Evolutionary conservation across 1,140 invertebrate genomes (phyloP).

Genomic region (Sitophilus oryzae): DNA sequence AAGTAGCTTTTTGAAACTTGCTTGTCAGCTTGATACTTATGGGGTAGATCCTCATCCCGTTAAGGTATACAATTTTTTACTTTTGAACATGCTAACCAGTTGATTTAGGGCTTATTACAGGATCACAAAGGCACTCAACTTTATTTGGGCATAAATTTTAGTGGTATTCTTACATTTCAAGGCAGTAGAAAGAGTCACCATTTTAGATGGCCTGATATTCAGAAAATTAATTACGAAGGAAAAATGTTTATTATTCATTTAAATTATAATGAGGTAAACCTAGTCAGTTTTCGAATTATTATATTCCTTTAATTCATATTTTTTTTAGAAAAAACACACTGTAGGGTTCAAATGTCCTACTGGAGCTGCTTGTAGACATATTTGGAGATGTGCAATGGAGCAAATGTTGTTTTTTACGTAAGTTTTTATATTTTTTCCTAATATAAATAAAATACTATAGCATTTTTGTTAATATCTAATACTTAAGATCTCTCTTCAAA

Average conservation of each 20-base stretch:
- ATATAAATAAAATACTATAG: too few relatives aligned
- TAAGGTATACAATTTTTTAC: slow-evolving; percentile 60
- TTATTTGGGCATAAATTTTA: slow-evolving; percentile 92
- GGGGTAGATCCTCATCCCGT: slow-evolving; percentile 96
- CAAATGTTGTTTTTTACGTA: slow-evolving; percentile 97
- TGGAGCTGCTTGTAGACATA: slow-evolving; percentile 81
- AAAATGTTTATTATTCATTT: slow-evolving; percentile 97
- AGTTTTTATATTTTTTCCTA: too few relatives aligned
- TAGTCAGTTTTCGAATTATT: neutral
- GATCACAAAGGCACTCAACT: slow-evolving; percentile 85
- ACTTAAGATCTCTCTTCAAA: too few relatives aligned
- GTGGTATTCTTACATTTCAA: slow-evolving; percentile 91
- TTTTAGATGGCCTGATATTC: slow-evolving; percentile 92
- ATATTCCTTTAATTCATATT: slow-evolving; percentile 34
- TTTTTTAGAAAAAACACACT: slow-evolving; percentile 88
- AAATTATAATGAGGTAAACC: slow-evolving; percentile 55
- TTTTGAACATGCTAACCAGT: slow-evolving; percentile 9
- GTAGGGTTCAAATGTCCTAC: slow-evolving; percentile 93
- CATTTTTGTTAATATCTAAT: too few relatives aligned
- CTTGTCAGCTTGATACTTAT: slow-evolving; percentile 88
- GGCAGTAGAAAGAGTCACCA: slow-evolving; percentile 87
- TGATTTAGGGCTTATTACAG: slow-evolving; percentile 48
- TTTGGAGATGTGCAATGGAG: slow-evolving; percentile 94
- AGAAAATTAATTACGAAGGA: slow-evolving; percentile 95
- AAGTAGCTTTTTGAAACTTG: slow-evolving; percentile 78